phyloP scores from a whole-genome alignment of 2,888 invertebrate genomes.

The Polydrusus cervinus region DNA sequence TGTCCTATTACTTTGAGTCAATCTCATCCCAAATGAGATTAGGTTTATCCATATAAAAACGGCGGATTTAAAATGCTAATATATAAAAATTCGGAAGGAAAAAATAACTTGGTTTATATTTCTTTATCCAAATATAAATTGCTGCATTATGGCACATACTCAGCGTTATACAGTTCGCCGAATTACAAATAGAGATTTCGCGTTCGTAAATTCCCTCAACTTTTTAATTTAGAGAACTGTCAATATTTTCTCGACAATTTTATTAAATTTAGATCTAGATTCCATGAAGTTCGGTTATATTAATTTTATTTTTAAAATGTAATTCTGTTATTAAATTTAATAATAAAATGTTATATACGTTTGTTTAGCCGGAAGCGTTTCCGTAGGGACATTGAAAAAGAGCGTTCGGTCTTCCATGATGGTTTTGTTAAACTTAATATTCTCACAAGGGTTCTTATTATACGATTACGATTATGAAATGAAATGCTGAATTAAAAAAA shows the following conservation, averaged over 20 bases:
- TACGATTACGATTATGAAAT: too few relatives aligned
- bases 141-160: conserved; percentile 16
- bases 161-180: not conserved
- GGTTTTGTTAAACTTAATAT: not conserved
- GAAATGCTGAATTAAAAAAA: too few relatives aligned
- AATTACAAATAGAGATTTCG: conserved; percentile 5
- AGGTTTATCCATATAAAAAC: conserved; percentile 17
- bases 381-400: too few relatives aligned
- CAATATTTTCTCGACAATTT: not conserved
- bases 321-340: too few relatives aligned
- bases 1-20: conserved; percentile 7
- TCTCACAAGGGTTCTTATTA: too few relatives aligned
- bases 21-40: not conserved
- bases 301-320: too few relatives aligned
- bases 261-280: not conserved
- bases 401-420: too few relatives aligned
- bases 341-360: too few relatives aligned
- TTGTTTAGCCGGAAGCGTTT: too few relatives aligned
- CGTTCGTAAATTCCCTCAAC: not conserved
- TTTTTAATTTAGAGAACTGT: conserved; percentile 4
- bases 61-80: conserved; percentile 10
- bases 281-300: too few relatives aligned
- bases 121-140: conserved; percentile 21
- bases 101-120: conserved; percentile 22
- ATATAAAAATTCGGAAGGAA: conserved; percentile 4